These are phyloP conservation scores for Macrobrachium rosenbergii DNA, from an alignment of 1,140 invertebrate genomes.

Conservation along the genomic window DNA sequence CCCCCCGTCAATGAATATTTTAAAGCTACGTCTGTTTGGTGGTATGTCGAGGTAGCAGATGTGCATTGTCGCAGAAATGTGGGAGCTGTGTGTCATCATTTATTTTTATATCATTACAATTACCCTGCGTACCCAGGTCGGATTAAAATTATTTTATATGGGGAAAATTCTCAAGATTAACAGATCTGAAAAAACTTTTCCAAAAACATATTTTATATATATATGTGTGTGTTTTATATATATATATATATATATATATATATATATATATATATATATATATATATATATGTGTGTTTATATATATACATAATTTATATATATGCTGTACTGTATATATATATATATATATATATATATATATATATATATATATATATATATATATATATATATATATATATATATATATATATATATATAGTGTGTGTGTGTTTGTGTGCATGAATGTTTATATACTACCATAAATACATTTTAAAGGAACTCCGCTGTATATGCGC, in stretches of 20 bases:
- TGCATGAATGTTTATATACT: not conserved
- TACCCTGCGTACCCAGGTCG: no score
- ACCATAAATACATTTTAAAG: not conserved
- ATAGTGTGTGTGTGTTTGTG: not conserved
- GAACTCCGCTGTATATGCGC: no score
- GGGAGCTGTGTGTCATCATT: no score
- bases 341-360: not conserved
- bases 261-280: constrained; percentile 1
- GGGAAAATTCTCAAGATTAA: no score
- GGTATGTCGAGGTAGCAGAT: no score
- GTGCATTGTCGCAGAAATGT: no score
- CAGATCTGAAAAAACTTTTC: not conserved
- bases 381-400: constrained; percentile 7
- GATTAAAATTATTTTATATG: no score
- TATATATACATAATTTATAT: no score
- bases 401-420: not conserved
- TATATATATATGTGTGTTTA: not conserved
- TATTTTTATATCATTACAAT: no score
- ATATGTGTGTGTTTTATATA: not conserved
- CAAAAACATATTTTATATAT: not conserved
- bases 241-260: not conserved
- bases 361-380: not conserved
- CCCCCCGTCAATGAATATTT: no score
- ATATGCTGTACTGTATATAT: no score
- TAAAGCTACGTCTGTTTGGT: no score